A percentile compares a stretch with the other conserved stretches of the same genome.
Conservation (phyloP, 2,113 vertebrate genomes). For the Ctenodactylus gundi region DNA sequence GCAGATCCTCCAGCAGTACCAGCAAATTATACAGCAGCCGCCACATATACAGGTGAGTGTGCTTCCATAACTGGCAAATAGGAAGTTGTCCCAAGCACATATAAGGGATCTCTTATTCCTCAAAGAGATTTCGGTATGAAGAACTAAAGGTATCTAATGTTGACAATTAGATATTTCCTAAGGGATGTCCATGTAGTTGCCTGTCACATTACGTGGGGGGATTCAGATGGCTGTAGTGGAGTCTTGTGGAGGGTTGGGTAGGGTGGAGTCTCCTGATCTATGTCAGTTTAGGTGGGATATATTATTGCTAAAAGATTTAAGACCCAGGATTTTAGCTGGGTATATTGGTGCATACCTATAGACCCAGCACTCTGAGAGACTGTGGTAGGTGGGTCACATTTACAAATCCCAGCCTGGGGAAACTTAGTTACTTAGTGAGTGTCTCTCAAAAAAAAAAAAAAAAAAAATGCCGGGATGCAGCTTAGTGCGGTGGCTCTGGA, state of each 20-base stretch:
- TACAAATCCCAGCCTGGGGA: not conserved
- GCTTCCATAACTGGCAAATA: not conserved
- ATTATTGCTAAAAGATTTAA: not conserved
- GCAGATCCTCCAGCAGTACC: conserved; percentile 94
- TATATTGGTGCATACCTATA: not conserved
- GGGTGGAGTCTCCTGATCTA: not conserved
- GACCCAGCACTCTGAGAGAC: not conserved
- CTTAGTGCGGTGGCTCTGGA: too few relatives aligned
- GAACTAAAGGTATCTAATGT: not conserved
- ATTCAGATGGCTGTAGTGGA: not conserved
- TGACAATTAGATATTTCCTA: not conserved
- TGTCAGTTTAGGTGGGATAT: not conserved
- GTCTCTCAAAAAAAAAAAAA: not conserved
- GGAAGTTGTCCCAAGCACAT: not conserved
- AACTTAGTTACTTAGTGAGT: too few relatives aligned
- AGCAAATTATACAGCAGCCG: conserved; percentile 93
- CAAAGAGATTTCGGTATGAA: not conserved
- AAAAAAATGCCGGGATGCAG: not conserved
- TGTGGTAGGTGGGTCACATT: not conserved
- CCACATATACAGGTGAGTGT: conserved; percentile 91
- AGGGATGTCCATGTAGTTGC: not conserved
- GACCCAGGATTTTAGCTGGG: not conserved
- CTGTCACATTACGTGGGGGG: not conserved
- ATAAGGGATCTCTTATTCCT: not conserved
- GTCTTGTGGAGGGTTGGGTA: not conserved